Conservation (phyloP, 2,797 vertebrate genomes). For the Acipenser oxyrinchus region DNA sequence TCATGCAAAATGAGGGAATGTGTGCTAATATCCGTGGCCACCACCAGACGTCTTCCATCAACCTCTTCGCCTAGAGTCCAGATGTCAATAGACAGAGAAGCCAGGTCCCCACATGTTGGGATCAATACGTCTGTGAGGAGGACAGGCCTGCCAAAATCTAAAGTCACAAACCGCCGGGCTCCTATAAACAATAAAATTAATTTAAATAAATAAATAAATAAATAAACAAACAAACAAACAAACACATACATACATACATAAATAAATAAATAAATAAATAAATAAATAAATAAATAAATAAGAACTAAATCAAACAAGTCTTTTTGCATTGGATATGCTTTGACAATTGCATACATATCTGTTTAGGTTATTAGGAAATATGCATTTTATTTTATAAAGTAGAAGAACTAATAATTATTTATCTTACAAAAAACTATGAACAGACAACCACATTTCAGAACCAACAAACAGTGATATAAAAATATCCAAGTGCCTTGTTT, state of each 20-base stretch:
- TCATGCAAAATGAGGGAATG: constrained; percentile 96
- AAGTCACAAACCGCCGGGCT: constrained; percentile 90
- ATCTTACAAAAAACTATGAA: no score
- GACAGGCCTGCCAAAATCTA: constrained; percentile 92
- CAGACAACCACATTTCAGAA: neutral
- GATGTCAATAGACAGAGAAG: constrained; percentile 95
- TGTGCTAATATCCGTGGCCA: constrained; percentile 96
- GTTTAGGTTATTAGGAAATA: no score
- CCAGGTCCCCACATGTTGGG: constrained; percentile 90
- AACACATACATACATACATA: no score
- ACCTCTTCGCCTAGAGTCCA: constrained; percentile 98
- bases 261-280: neutral
- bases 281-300: no score
- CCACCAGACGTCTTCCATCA: constrained; percentile 88
- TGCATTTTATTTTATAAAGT: no score
- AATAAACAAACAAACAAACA: no score
- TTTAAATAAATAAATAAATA: neutral
- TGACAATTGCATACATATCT: no score
- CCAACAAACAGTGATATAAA: neutral
- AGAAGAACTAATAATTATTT: no score
- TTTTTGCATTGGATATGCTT: no score
- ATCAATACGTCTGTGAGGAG: constrained; percentile 90
- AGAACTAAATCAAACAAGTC: no score
- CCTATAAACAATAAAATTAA: constrained; percentile 51
- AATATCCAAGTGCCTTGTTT: neutral